Percentiles rank a stretch among this genome's conserved stretches.
These are phyloP conservation scores for Neodiprion pinetum DNA, from an alignment of 1,140 invertebrate species.

Conservation along the genomic window DNA sequence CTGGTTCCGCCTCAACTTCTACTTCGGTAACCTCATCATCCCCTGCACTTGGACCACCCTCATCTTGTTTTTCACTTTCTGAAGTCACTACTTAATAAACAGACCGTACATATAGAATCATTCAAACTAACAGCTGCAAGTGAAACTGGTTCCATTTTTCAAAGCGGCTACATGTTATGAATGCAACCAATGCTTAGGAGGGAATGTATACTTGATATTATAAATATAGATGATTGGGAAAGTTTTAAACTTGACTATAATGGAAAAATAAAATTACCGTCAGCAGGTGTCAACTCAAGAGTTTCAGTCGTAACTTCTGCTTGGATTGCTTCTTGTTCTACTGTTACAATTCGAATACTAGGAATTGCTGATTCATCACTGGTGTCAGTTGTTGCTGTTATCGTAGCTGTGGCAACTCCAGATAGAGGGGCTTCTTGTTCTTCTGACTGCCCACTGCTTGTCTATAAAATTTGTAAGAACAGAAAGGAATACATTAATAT, in stretches of 20 bases:
- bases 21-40: slow-evolving; percentile 53
- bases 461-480: slow-evolving; percentile 31
- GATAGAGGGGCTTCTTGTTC: slow-evolving; percentile 46
- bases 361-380: slow-evolving; percentile 43
- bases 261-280: slow-evolving; percentile 35
- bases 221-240: not conserved
- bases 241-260: too few relatives aligned
- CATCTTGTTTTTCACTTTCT: slow-evolving; percentile 69
- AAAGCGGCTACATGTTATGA: too few relatives aligned
- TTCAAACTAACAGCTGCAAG: too few relatives aligned
- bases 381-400: slow-evolving; percentile 34
- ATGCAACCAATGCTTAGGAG: too few relatives aligned
- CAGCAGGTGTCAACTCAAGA: slow-evolving; percentile 42
- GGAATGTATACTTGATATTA: not conserved
- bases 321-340: slow-evolving; percentile 44
- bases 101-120: not conserved
- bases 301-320: slow-evolving; percentile 46
- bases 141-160: too few relatives aligned
- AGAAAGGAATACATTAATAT: slow-evolving; percentile 8
- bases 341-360: slow-evolving; percentile 39
- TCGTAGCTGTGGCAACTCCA: slow-evolving; percentile 34
- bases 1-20: slow-evolving; percentile 46
- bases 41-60: slow-evolving; percentile 47
- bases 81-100: slow-evolving; percentile 60
- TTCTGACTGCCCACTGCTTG: slow-evolving; percentile 46